Evolutionary conservation across 2,113 vertebrate species (phyloP).

Genomic region (Chaetops frenatus): DNA sequence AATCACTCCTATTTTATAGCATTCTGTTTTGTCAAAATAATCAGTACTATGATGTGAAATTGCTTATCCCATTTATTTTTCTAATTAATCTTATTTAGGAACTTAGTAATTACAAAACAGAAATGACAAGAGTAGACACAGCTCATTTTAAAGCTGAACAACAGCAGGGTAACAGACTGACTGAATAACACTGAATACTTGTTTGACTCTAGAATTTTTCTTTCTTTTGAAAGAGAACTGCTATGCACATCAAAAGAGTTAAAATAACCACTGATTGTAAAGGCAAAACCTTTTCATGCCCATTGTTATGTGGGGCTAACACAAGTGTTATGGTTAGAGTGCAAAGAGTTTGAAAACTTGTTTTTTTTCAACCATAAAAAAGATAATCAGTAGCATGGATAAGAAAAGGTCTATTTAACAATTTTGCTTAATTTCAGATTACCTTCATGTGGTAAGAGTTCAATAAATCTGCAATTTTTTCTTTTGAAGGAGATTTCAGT

Average conservation of each 20-base stretch:
- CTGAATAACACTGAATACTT: not conserved
- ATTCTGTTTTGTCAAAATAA: not conserved
- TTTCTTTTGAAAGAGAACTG: not conserved
- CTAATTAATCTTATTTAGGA: not conserved
- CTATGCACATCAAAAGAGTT: not conserved
- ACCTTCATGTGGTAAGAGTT: constrained; percentile 86
- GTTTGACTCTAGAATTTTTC: not conserved
- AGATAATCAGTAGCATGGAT: not conserved
- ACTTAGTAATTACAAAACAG: not conserved
- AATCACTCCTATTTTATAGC: not conserved
- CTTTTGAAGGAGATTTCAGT: constrained; percentile 80
- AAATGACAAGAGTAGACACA: not conserved
- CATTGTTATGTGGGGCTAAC: not conserved
- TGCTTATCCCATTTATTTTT: not conserved
- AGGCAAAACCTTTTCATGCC: not conserved
- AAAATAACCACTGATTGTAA: not conserved
- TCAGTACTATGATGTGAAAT: not conserved
- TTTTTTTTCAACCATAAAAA: not conserved
- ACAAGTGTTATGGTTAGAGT: not conserved
- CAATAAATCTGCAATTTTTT: constrained; percentile 77
- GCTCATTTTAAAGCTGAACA: not conserved
- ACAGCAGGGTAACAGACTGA: not conserved
- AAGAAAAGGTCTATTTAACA: not conserved
- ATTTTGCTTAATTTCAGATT: not conserved
- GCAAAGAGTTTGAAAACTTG: not conserved